Base-by-base conservation (phyloP, 2,888 invertebrate genomes). In the Amphipoea lucens region DNA sequence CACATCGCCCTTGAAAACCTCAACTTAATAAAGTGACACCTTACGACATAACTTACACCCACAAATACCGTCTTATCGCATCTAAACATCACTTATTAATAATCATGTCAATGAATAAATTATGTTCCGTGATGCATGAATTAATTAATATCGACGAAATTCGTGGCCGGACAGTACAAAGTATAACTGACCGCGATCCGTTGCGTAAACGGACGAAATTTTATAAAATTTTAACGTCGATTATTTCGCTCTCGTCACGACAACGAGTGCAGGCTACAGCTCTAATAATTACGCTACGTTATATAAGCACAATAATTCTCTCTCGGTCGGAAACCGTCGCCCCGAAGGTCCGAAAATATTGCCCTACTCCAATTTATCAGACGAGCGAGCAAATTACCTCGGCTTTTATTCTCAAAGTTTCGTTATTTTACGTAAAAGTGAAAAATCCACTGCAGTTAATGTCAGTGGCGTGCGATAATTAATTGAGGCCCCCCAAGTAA, bases 1-100 rank as follows among this genome's bases (percentile, higher is more conserved):
- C 93, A 90, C 86, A 88, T 88, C 91, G 94, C 93, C 95, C 95
- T 95, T 95, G 95, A 92, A 90, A 89, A 92, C 90, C 90, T 90
- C 90, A 92, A 92, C 85, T 91, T 90, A 93, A 92, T 90, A 91
- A 92, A 91, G 90, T 94, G 94, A 94, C 95, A 94, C 92, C 92
- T 95, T 93, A 91, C 94, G 90, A 94, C 93, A 93, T 93, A 89
- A 90, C 90, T 92, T 91, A 94, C 95, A 94, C 94, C 94, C 93
- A 95, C 95, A 90, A 91, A 93, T 92, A 91, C 91, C 92, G 90
- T 92, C 93, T 94, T 94, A 94, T 94, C 94, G 82, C 89, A 88
- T 86, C 91, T 90, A 91, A 92, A 88, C 92, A 93, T 94, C 92
- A 90, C 89, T 90, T 91, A 91, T 91, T 91, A 91, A 92, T 92